These are phyloP conservation scores for Maniola jurtina DNA, from an alignment of 1,140 invertebrate species.

Conservation along the genomic window DNA sequence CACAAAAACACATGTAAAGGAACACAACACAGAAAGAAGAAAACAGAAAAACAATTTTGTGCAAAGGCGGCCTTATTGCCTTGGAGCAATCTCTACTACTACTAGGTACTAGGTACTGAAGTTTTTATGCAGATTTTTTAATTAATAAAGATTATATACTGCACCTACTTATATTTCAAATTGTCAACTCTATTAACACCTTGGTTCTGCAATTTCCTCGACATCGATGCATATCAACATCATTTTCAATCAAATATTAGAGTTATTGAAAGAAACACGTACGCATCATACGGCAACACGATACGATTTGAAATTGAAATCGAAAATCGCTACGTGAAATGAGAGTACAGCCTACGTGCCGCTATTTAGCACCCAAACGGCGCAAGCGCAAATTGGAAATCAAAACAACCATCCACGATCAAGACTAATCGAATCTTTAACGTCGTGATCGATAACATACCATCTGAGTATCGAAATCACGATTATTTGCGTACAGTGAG, in stretches of 20 bases:
- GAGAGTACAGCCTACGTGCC: slow-evolving; percentile 64
- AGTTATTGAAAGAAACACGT: slow-evolving; percentile 34
- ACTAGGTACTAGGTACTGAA: too few relatives aligned
- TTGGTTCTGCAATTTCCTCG: slow-evolving; percentile 16
- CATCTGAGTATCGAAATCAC: slow-evolving; percentile 71
- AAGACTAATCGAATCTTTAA: slow-evolving; percentile 72
- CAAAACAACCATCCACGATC: slow-evolving; percentile 75
- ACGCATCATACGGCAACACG: slow-evolving; percentile 24
- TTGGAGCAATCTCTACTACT: too few relatives aligned
- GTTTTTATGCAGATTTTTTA: too few relatives aligned
- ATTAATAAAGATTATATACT: too few relatives aligned
- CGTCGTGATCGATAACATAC: slow-evolving; percentile 74
- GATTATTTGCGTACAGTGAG: slow-evolving; percentile 59
- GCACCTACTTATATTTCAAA: neutral
- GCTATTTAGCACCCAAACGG: slow-evolving; percentile 73
- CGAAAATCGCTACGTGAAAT: slow-evolving; percentile 61
- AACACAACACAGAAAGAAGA: too few relatives aligned
- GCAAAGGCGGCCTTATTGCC: too few relatives aligned
- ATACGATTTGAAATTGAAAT: slow-evolving; percentile 56
- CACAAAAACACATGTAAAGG: too few relatives aligned
- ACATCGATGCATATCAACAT: slow-evolving; percentile 14
- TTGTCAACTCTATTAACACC: slow-evolving; percentile 2
- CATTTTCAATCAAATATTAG: slow-evolving; percentile 36
- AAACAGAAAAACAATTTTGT: too few relatives aligned
- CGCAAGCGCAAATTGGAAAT: slow-evolving; percentile 77